Conservation (phyloP, 2,888 invertebrate species). For the Phrixothrix hirtus region DNA sequence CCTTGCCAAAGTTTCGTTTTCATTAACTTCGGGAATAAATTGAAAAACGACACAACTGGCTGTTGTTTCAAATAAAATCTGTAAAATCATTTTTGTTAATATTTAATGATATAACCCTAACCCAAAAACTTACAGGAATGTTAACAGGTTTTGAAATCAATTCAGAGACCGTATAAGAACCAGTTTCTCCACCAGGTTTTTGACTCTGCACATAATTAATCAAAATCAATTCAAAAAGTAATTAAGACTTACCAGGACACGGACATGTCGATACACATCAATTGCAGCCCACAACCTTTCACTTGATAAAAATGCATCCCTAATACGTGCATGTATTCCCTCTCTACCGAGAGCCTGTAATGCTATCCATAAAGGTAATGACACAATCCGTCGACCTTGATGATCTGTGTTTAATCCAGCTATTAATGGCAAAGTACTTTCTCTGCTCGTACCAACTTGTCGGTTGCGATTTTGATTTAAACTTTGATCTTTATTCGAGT, state of each 20-base stretch:
- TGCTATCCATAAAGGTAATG: conserved; percentile 84
- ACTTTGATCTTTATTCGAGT: conserved; percentile 51
- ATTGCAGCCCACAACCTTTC: conserved; percentile 65
- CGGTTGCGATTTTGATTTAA: conserved; percentile 23
- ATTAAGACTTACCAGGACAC: conserved; percentile 67
- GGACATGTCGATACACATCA: conserved; percentile 68
- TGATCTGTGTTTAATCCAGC: conserved; percentile 62
- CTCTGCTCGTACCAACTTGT: conserved; percentile 56
- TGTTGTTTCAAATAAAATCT: conserved; percentile 73
- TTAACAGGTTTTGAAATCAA: conserved; percentile 65
- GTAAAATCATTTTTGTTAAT: too few species aligned
- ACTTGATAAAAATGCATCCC: conserved; percentile 74
- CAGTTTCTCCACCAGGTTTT: conserved; percentile 75
- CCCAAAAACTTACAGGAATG: conserved; percentile 62
- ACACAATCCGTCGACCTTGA: conserved; percentile 67
- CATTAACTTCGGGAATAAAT: conserved; percentile 69
- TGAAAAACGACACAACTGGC: conserved; percentile 88
- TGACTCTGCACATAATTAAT: conserved; percentile 66
- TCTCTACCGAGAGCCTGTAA: conserved; percentile 74
- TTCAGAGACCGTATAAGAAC: conserved; percentile 64
- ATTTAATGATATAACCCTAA: too few species aligned
- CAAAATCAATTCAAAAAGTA: neutral
- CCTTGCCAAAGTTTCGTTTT: conserved; percentile 55
- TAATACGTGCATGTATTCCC: conserved; percentile 70
- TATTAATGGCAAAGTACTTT: conserved; percentile 63